Evolutionary conservation across 2,888 invertebrate species (phyloP).

Genomic region (Trissolcus brochymenae): DNA sequence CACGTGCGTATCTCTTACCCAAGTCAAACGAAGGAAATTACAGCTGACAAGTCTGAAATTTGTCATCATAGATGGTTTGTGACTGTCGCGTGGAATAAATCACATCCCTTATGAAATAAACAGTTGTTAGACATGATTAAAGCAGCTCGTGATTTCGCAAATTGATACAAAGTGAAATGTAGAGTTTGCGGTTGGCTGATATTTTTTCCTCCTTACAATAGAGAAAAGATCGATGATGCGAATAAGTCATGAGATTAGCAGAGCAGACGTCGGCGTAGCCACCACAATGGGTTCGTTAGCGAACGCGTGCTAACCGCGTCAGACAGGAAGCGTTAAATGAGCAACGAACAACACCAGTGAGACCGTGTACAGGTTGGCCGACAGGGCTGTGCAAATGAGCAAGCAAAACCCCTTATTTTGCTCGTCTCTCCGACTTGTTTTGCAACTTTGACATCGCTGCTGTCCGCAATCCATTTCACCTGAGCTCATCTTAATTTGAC

Average conservation of each 20-base stretch:
- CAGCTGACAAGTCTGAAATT: background rate
- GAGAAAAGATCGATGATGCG: constrained; percentile 46
- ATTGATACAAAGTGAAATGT: constrained; percentile 1
- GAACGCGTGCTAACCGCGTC: constrained; percentile 68
- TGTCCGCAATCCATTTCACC: constrained; percentile 44
- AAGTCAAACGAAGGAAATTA: background rate
- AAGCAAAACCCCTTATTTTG: constrained; percentile 55
- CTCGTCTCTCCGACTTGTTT: constrained; percentile 49
- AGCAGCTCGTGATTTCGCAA: too few relatives aligned
- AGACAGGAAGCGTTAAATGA: constrained; percentile 67
- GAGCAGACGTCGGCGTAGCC: constrained; percentile 69
- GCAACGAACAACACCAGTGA: constrained; percentile 54
- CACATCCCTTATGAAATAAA: background rate
- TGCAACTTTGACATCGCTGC: constrained; percentile 45
- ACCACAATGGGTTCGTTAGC: constrained; percentile 74
- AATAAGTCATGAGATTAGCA: constrained; percentile 64
- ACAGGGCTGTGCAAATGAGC: constrained; percentile 43
- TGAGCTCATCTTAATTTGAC: constrained; percentile 49
- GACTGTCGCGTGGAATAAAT: background rate
- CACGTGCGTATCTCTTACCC: too few relatives aligned
- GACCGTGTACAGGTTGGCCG: constrained; percentile 41
- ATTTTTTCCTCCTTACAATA: constrained; percentile 44
- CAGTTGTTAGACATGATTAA: background rate
- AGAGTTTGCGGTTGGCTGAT: constrained; percentile 11
- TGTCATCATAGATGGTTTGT: background rate